These are phyloP conservation scores for Zaprionus vittiger DNA, from an alignment of 1,140 invertebrate species.

Conservation along the genomic window DNA sequence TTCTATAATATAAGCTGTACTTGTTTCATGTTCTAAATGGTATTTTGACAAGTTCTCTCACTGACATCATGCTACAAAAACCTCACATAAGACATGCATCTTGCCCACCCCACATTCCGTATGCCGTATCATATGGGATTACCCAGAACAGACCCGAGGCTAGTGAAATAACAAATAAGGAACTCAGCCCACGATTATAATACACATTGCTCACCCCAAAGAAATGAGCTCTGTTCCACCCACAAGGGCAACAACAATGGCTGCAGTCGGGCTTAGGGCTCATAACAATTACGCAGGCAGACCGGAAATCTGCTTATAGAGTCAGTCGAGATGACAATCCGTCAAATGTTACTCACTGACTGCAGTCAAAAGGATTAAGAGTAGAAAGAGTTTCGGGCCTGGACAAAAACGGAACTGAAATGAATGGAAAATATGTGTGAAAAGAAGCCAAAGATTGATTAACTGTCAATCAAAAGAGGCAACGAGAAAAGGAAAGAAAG, in stretches of 20 bases:
- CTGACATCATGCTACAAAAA: neutral
- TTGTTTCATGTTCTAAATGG: neutral
- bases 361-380: conserved; percentile 75
- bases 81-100: neutral
- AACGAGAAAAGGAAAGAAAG: conserved; percentile 24
- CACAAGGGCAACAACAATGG: conserved; percentile 52
- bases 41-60: neutral
- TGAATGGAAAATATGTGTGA: conserved; percentile 67
- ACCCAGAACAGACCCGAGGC: neutral
- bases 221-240: conserved; percentile 61
- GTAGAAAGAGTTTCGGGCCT: conserved; percentile 55
- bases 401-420: conserved; percentile 57
- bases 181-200: conserved; percentile 5
- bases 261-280: conserved; percentile 43
- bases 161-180: neutral
- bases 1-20: neutral
- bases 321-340: conserved; percentile 71
- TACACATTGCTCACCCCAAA: conserved; percentile 16
- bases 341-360: conserved; percentile 49
- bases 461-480: conserved; percentile 72
- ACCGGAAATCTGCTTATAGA: conserved; percentile 77
- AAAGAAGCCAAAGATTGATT: conserved; percentile 76
- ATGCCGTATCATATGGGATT: neutral
- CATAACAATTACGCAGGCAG: conserved; percentile 73
- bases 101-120: neutral